phyloP scores from a whole-genome alignment of 2,888 invertebrate species.

The Sepiola atlantica region DNA sequence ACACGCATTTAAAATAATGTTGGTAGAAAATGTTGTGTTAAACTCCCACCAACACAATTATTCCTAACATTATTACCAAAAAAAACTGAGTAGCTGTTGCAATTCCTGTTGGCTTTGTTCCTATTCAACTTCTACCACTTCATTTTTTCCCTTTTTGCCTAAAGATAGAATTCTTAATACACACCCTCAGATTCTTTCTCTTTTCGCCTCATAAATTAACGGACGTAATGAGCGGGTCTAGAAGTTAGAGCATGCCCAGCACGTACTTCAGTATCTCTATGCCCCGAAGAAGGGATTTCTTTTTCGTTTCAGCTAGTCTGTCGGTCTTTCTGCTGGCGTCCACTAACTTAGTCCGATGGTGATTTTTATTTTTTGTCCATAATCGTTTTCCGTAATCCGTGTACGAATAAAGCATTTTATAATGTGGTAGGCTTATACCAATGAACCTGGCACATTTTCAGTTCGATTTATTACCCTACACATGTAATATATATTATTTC shows the following conservation, averaged over 20 bases:
- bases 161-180: constrained; percentile 38
- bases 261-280: constrained; percentile 6
- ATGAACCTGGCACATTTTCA: not conserved
- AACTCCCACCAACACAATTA: no score
- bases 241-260: not conserved
- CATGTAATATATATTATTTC: no score
- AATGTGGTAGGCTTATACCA: not conserved
- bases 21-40: no score
- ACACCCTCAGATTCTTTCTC: constrained; percentile 39
- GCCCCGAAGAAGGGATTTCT: constrained; percentile 39
- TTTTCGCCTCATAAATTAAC: constrained; percentile 41
- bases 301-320: not conserved
- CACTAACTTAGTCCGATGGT: constrained; percentile 1
- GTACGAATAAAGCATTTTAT: not conserved
- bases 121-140: not conserved
- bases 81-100: not conserved
- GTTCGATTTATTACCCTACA: no score
- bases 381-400: not conserved
- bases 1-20: no score
- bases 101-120: not conserved
- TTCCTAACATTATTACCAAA: not conserved
- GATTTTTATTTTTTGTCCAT: not conserved
- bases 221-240: constrained; percentile 35
- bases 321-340: not conserved
- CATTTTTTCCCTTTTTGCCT: constrained; percentile 39